Percentiles rank a stretch among this genome's conserved stretches.
phyloP scores from a whole-genome alignment of 2,113 vertebrate species.

The Apodemus sylvaticus region DNA sequence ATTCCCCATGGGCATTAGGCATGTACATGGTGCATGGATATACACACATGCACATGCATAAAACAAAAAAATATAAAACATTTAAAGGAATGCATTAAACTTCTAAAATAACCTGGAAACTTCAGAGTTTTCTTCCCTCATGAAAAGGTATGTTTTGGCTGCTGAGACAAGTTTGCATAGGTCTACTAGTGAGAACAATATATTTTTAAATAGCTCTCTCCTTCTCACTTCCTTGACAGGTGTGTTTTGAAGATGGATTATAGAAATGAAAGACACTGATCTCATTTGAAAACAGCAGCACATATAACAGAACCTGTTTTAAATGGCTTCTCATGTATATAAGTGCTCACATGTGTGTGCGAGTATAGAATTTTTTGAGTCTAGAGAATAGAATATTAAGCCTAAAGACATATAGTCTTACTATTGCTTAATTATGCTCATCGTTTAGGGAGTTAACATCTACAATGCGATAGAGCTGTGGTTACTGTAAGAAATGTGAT shows the following conservation, averaged over 20 bases:
- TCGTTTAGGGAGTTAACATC: slow-evolving; percentile 56
- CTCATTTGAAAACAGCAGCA: slow-evolving; percentile 41
- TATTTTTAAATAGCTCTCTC: slow-evolving; percentile 18
- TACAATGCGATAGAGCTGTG: slow-evolving; percentile 35
- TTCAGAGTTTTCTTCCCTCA: neutral
- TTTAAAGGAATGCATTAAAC: neutral
- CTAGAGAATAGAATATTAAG: slow-evolving; percentile 45
- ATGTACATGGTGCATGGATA: neutral
- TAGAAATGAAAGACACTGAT: slow-evolving; percentile 52
- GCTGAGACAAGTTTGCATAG: slow-evolving; percentile 11
- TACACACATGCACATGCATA: neutral
- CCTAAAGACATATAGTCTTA: slow-evolving; percentile 31
- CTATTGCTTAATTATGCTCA: slow-evolving; percentile 44
- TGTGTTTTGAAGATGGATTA: slow-evolving; percentile 50
- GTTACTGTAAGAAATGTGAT: slow-evolving; percentile 38
- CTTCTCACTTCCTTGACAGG: slow-evolving; percentile 53
- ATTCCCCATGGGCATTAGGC: neutral
- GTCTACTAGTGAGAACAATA: slow-evolving; percentile 22
- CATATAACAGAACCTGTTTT: neutral
- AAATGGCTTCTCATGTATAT: neutral
- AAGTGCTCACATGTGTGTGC: neutral
- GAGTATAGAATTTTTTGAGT: neutral
- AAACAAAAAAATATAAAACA: neutral
- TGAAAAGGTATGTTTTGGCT: slow-evolving; percentile 24
- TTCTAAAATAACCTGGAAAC: neutral